A percentile compares a stretch with the other conserved stretches of the same genome.
Conservation (phyloP, 2,113 vertebrate genomes). For the Aramus guarauna region DNA sequence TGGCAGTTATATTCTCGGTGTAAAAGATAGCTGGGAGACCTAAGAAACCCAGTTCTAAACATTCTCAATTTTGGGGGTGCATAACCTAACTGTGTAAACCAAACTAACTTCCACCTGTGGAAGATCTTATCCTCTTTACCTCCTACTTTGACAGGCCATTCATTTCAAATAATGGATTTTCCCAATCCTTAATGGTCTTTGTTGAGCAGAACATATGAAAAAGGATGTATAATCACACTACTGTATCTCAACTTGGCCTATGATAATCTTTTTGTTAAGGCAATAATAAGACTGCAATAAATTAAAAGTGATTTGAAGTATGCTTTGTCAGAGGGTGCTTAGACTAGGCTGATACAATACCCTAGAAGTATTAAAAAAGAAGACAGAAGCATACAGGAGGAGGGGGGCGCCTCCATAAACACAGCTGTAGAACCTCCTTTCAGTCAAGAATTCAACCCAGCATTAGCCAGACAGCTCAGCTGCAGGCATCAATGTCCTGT, state of each 20-base stretch:
- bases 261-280: background rate
- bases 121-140: background rate
- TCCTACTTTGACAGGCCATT: background rate
- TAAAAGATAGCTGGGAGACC: background rate
- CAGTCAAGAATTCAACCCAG: conserved; percentile 22
- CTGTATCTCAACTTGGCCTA: background rate
- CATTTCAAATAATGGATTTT: background rate
- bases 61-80: background rate
- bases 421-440: conserved; percentile 5
- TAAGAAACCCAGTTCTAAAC: background rate
- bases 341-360: background rate
- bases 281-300: background rate
- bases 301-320: background rate
- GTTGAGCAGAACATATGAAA: background rate
- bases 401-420: background rate
- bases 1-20: background rate
- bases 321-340: background rate
- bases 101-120: background rate
- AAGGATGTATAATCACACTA: background rate
- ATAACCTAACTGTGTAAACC: background rate
- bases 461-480: conserved; percentile 30
- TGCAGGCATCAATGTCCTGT: conserved; percentile 76
- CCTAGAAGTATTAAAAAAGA: conserved; percentile 6
- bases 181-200: background rate
- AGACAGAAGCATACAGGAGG: background rate